These are phyloP conservation scores for Phytoseiulus persimilis DNA, from an alignment of 2,888 invertebrate species.

Conservation along the genomic window DNA sequence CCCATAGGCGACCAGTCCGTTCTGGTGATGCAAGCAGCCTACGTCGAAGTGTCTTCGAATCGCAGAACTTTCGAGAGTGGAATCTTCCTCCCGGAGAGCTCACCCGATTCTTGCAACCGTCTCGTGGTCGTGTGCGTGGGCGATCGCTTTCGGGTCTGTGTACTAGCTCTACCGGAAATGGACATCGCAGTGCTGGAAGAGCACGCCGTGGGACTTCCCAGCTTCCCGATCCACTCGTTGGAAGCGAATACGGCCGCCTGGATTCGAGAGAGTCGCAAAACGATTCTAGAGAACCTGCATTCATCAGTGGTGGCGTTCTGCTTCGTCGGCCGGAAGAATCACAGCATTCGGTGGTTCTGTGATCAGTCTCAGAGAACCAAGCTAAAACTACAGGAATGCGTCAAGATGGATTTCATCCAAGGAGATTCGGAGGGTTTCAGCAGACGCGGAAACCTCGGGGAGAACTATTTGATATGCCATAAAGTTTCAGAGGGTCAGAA, in stretches of 20 bases:
- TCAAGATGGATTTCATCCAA: neutral
- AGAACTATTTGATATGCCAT: conserved; percentile 21
- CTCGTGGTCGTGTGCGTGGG: conserved; percentile 17
- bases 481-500: neutral
- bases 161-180: neutral
- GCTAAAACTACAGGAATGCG: conserved; percentile 6
- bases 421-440: conserved; percentile 17
- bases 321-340: conserved; percentile 18
- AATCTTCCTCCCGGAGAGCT: conserved; percentile 27
- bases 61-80: conserved; percentile 12
- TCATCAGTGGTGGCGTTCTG: conserved; percentile 9
- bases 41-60: conserved; percentile 9
- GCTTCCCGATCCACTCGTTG: neutral
- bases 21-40: conserved; percentile 36
- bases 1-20: conserved; percentile 29
- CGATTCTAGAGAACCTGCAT: neutral
- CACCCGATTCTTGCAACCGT: conserved; percentile 26
- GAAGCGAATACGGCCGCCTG: conserved; percentile 30
- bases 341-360: neutral
- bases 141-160: conserved; percentile 16
- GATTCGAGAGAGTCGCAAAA: conserved; percentile 28
- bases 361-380: neutral
- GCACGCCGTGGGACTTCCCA: conserved; percentile 8
- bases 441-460: neutral
- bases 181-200: conserved; percentile 17